Evolutionary conservation across 2,797 vertebrate genomes (phyloP), one percentile per base, ranked within the genome.

Genomic region (Myiotriccus ornatus): DNA sequence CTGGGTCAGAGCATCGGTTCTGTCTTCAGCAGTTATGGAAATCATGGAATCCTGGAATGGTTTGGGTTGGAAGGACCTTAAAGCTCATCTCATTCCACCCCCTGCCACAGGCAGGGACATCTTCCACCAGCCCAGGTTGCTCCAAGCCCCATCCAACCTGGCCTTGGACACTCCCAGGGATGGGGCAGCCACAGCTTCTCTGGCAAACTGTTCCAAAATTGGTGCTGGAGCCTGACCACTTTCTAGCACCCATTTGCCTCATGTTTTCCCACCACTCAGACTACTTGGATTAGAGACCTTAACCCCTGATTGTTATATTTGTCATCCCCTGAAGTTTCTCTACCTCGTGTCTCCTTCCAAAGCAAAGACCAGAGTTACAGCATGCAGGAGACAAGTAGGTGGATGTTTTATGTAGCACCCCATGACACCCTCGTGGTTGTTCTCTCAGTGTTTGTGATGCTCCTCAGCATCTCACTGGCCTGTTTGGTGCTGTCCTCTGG

Each of bases 391-490:
- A 64, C 28, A 39, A 52, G 21, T 50, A 6, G 44, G 5, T 32
- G 21, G 10, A 25, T 50, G 44, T 25, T 77, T 64, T n/a, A 24
- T 25, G 34, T 62, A 39, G 65, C 71, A n/a, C 37, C 71, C n/a
- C 55, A 19, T 23, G 32, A 35, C 27, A 12, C n/a, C 43, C 37
- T 30, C 0, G 1, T 1, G 9, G 46, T 47, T 47, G 46, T 25
- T 49, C 47, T 49, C 24, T 25, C 23, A 8, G 47, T 7, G 3
- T 49, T 25, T 49, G 47, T 49, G 47, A 15, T 49, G 35, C 37
- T 57, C 37, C 37, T 64, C 20, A 37, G 37, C 30, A 7, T 52
- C 56, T 57, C 0, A 0, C 15, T 64, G 73, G 57, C n/a, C 41
- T 46, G 28, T 77, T 46, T 50, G 24, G 75, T 52, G 35, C 64